A percentile compares a stretch with the other conserved stretches of the same genome.
These are phyloP conservation scores for Hafferia zeledoni DNA, from an alignment of 2,797 vertebrate genomes.

Conservation along the genomic window DNA sequence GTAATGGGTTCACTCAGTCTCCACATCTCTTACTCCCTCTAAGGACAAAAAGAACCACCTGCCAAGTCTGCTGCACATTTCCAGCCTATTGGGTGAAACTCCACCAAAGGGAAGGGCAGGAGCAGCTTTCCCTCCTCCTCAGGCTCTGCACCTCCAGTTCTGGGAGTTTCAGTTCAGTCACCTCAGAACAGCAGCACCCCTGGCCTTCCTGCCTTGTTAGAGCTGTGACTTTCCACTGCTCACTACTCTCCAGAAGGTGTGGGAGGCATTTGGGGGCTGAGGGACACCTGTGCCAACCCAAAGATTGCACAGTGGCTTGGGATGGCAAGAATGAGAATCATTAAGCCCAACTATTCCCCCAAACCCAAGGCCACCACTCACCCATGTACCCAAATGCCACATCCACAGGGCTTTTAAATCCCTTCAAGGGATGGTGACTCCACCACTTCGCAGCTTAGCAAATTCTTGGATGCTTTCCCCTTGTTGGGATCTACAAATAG, in stretches of 20 bases:
- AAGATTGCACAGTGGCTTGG: rapidly evolving
- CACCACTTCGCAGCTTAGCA: neutral
- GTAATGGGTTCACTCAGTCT: neutral
- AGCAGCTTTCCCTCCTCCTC: neutral
- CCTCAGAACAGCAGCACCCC: neutral
- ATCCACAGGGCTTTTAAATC: neutral
- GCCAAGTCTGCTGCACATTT: neutral
- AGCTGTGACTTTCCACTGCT: neutral
- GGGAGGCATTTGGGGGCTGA: neutral
- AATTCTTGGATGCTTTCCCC: neutral
- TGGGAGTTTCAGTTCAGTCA: rapidly evolving
- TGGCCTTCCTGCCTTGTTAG: neutral
- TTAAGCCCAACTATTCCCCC: neutral
- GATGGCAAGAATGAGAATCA: neutral
- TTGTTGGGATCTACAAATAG: neutral
- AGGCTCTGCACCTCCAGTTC: neutral
- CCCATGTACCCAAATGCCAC: neutral
- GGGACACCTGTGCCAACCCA: neutral
- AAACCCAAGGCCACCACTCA: neutral
- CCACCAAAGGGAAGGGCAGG: neutral
- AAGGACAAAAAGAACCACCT: neutral
- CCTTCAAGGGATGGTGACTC: neutral
- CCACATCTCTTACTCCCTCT: neutral
- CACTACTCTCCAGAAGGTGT: neutral
- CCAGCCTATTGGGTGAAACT: neutral